Base-by-base conservation (phyloP, 2,797 vertebrate species). In the Oreortyx pictus region DNA sequence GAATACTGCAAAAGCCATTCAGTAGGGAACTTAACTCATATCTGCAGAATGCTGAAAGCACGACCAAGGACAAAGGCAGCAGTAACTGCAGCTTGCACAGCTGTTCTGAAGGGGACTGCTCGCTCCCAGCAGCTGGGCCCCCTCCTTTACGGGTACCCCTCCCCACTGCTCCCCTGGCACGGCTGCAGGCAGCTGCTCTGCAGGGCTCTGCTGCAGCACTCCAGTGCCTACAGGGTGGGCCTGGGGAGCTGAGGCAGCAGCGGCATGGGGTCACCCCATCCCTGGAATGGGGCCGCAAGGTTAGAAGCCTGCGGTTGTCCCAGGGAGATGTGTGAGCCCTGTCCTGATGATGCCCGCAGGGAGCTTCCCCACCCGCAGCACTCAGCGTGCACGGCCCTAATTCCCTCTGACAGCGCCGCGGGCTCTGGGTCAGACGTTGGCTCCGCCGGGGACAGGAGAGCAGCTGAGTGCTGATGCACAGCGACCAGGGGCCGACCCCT, bases 391-490 rank as follows among this genome's bases (percentile, higher is more conserved):
- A 24, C 75, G 82, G 33, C 88, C 82, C 57, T 77, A 87, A 94
- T 93, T 90, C 59, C 71, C 81, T 64, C 5, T 71, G 94, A 90
- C 94, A 93, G 81, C 49, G 50, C 91, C 56, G 65, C 47, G n/a
- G 94, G 84, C 82, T 94, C 57, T 71, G 73, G 91, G 82, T 61
- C 92, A 87, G 65, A 65, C 56, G 13, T 18, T 3, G 10, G 61
- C 61, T 43, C 61, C 41, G 27, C 7, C 27, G 8, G 27, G 17
- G 17, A 31, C 4, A 20, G 1, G 14, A 11, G n/a, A 20, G 52
- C 54, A 19, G 54, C 54, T 19, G 52, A 31, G 52, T 31, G 50
- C 39, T 39, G 39, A 39, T 39, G 37, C 37, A 39, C 37, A 10
- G 37, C 11, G 39, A 39, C 39, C 39, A 39, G 39, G 39, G 39